phyloP scores from a whole-genome alignment of 2,888 invertebrate genomes.

The Isoperla grammatica region DNA sequence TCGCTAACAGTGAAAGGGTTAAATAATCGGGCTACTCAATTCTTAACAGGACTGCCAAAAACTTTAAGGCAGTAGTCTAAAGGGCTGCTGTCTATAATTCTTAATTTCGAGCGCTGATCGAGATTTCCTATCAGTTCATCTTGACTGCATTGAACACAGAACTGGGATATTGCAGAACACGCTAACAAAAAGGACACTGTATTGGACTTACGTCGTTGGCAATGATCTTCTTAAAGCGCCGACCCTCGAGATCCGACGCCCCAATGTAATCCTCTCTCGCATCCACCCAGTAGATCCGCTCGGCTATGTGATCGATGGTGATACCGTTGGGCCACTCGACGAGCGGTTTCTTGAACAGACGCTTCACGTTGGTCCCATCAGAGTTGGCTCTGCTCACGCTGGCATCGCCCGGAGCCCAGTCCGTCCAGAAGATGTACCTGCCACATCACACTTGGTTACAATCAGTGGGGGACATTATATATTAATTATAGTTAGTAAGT shows the following conservation, averaged over 20 bases:
- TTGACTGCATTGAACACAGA: too few species aligned
- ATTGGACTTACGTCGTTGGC: slow-evolving; percentile 46
- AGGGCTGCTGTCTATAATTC: too few species aligned
- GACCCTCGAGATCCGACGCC: slow-evolving; percentile 66
- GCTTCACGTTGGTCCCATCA: slow-evolving; percentile 65
- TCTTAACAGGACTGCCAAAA: too few species aligned
- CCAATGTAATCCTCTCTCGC: slow-evolving; percentile 77
- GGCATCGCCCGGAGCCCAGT: slow-evolving; percentile 75
- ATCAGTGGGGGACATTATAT: too few species aligned
- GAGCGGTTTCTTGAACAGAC: slow-evolving; percentile 56
- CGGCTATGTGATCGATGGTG: slow-evolving; percentile 74
- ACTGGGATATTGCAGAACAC: too few species aligned
- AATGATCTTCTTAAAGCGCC: slow-evolving; percentile 59
- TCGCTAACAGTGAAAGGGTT: too few species aligned
- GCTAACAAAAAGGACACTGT: too few species aligned
- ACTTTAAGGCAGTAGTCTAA: too few species aligned
- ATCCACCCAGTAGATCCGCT: slow-evolving; percentile 83
- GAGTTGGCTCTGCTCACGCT: slow-evolving; percentile 73
- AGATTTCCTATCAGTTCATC: too few species aligned
- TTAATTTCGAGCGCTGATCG: too few species aligned
- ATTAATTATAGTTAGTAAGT: too few species aligned
- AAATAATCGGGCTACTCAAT: too few species aligned
- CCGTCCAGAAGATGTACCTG: slow-evolving; percentile 75
- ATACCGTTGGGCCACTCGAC: slow-evolving; percentile 86
- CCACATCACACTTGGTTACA: slow-evolving; percentile 1